These are phyloP conservation scores for Urocitellus parryii DNA, from an alignment of 2,113 vertebrate species.

Conservation along the genomic window DNA sequence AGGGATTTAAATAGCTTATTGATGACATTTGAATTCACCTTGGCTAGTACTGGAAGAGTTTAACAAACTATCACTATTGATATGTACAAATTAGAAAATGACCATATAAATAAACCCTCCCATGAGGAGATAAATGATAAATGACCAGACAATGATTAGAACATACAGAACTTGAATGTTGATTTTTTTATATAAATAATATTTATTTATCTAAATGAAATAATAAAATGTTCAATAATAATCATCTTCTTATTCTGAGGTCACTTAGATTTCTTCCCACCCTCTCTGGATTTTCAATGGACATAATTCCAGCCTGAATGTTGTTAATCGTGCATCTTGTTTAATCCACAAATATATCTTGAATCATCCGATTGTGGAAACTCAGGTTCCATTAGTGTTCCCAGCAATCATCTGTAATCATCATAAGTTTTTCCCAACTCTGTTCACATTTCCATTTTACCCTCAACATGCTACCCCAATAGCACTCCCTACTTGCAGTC, in stretches of 20 bases:
- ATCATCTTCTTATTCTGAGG: not conserved
- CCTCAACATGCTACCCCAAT: not conserved
- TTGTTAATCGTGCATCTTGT: not conserved
- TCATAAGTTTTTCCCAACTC: not conserved
- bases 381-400: not conserved
- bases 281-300: not conserved
- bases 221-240: not conserved
- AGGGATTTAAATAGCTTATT: constrained; percentile 5
- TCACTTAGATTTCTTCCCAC: not conserved
- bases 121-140: not conserved
- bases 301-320: not conserved
- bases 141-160: not conserved
- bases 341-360: not conserved
- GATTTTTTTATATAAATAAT: not conserved
- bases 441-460: not conserved
- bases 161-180: not conserved
- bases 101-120: not conserved
- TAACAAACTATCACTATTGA: not conserved
- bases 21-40: not conserved
- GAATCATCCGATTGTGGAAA: not conserved
- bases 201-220: constrained; percentile 41
- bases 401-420: not conserved
- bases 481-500: not conserved
- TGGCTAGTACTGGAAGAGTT: not conserved
- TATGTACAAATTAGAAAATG: not conserved